Percentiles rank a stretch among this genome's conserved stretches.
Conservation (phyloP, 2,797 vertebrate species). For the Sebastes paucispinis region DNA sequence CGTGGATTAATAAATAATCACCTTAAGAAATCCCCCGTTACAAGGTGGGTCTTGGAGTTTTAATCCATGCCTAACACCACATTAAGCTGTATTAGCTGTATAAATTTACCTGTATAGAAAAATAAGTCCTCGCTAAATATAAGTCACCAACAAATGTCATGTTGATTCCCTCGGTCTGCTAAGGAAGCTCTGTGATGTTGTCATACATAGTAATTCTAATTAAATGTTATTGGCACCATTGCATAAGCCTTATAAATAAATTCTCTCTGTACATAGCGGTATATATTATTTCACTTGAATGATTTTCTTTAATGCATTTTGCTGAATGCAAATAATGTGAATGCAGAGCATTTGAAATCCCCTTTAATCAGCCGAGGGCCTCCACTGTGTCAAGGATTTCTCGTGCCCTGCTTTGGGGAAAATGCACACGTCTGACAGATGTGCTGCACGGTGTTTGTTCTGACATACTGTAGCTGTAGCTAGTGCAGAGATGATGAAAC, state of each 20-base stretch:
- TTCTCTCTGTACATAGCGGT: not conserved
- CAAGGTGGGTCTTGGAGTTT: constrained; percentile 50
- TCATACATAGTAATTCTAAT: not conserved
- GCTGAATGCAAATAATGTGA: constrained; percentile 27
- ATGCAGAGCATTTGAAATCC: constrained; percentile 46
- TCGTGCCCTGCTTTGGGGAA: constrained; percentile 23
- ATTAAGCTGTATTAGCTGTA: constrained; percentile 56
- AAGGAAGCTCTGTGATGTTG: not conserved
- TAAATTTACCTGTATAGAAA: constrained; percentile 51
- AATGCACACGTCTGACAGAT: constrained; percentile 52
- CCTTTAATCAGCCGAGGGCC: constrained; percentile 36
- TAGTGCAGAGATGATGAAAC: constrained; percentile 58
- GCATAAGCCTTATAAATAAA: constrained; percentile 9
- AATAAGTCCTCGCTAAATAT: constrained; percentile 34
- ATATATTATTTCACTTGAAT: constrained; percentile 1
- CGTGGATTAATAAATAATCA: constrained; percentile 72
- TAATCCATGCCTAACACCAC: constrained; percentile 50
- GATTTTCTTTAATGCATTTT: constrained; percentile 42
- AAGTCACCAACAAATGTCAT: constrained; percentile 24
- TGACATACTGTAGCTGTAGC: constrained; percentile 23
- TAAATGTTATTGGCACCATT: not conserved
- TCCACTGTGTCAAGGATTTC: constrained; percentile 28
- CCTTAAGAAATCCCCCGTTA: constrained; percentile 61
- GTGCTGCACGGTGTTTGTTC: constrained; percentile 56
- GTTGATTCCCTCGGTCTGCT: constrained; percentile 14